Evolutionary conservation across 2,888 invertebrate species (phyloP).

Genomic region (Sinopyrophorus schimmeli): DNA sequence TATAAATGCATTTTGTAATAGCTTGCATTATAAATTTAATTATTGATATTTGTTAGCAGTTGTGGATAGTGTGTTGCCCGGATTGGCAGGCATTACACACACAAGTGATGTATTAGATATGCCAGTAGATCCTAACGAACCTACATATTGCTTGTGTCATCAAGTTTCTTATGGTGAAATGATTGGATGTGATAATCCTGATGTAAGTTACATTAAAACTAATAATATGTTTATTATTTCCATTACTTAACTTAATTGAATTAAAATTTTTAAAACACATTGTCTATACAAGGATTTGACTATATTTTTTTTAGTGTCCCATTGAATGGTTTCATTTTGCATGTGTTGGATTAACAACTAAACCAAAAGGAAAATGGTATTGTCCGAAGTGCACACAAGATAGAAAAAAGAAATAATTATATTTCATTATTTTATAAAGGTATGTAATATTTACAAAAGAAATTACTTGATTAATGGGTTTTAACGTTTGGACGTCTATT

Average conservation of each 20-base stretch:
- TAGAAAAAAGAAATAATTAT: slow-evolving; percentile 74
- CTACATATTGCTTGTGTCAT: slow-evolving; percentile 97
- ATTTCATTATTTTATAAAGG: slow-evolving; percentile 4
- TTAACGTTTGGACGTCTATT: background rate
- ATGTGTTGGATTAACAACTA: slow-evolving; percentile 86
- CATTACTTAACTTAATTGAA: background rate
- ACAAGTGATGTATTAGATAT: slow-evolving; percentile 89
- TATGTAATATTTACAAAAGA: background rate
- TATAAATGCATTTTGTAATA: background rate
- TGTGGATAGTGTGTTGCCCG: slow-evolving; percentile 54
- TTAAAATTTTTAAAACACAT: slow-evolving; percentile 7
- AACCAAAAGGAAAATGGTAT: slow-evolving; percentile 95
- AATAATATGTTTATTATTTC: slow-evolving; percentile 15
- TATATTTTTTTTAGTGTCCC: slow-evolving; percentile 62
- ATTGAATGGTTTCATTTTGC: slow-evolving; percentile 98
- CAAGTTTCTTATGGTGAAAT: slow-evolving; percentile 97
- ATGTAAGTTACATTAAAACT: slow-evolving; percentile 64
- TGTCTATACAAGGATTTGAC: background rate
- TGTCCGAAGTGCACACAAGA: slow-evolving; percentile 90
- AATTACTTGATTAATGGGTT: background rate
- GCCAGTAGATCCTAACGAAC: slow-evolving; percentile 97
- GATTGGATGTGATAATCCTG: slow-evolving; percentile 95
- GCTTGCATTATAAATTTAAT: background rate
- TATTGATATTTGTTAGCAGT: slow-evolving; percentile 41
- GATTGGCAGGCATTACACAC: slow-evolving; percentile 69